phyloP scores from a whole-genome alignment of 2,888 invertebrate genomes.

The Chrysolina haemoptera region DNA sequence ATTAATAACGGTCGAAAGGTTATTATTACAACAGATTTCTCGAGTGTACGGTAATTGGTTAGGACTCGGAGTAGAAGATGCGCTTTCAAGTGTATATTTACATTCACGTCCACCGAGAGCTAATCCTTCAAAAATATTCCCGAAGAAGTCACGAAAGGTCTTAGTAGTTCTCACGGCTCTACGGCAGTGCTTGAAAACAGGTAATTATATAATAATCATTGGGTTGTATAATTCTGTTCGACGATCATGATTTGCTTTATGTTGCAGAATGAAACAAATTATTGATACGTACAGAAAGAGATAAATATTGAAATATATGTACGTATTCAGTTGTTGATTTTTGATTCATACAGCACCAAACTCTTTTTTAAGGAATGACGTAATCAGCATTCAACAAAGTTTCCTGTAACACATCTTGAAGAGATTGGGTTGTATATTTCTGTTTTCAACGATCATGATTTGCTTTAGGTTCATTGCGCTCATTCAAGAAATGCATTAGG shows the following conservation, averaged over 20 bases:
- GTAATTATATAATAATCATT: slow-evolving; percentile 47
- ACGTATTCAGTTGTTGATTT: too few species aligned
- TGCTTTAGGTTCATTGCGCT: too few species aligned
- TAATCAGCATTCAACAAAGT: too few species aligned
- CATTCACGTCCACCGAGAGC: slow-evolving; percentile 42
- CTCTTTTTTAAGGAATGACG: too few species aligned
- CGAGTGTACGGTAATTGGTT: slow-evolving; percentile 44
- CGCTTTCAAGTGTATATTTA: slow-evolving; percentile 43
- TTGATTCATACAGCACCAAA: too few species aligned
- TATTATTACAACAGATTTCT: slow-evolving; percentile 51
- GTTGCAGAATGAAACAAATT: neutral
- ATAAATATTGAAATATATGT: neutral
- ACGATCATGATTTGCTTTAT: slow-evolving; percentile 11
- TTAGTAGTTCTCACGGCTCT: slow-evolving; percentile 52
- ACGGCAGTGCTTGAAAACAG: slow-evolving; percentile 38
- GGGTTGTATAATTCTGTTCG: slow-evolving; percentile 27
- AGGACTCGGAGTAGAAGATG: slow-evolving; percentile 34
- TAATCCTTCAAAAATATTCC: slow-evolving; percentile 44
- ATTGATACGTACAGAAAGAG: neutral
- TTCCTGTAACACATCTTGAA: too few species aligned
- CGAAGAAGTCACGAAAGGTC: slow-evolving; percentile 49
- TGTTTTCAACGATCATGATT: too few species aligned
- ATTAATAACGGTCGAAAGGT: slow-evolving; percentile 51
- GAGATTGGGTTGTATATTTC: too few species aligned
- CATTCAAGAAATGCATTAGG: too few species aligned